Evolutionary conservation across 2,113 vertebrate species (phyloP).

Genomic region (Paratilapia polleni): DNA sequence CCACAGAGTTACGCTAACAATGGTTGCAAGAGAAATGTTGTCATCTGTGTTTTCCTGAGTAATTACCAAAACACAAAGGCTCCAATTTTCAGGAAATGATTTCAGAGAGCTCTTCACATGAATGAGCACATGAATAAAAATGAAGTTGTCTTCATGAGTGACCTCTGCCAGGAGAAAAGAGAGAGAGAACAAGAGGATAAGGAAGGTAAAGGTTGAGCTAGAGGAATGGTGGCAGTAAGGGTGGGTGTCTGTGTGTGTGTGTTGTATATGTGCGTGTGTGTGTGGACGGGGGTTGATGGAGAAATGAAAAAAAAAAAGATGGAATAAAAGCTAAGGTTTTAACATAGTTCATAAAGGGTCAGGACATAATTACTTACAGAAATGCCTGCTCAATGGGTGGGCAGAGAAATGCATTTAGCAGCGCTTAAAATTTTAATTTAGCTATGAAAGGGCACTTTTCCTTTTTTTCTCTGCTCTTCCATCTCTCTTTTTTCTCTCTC

Average conservation of each 20-base stretch:
- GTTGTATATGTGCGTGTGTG: not conserved
- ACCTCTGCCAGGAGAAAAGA: slow-evolving; percentile 51
- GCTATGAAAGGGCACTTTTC: slow-evolving; percentile 51
- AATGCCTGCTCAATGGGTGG: slow-evolving; percentile 64
- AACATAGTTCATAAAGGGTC: slow-evolving; percentile 55
- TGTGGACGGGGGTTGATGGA: not conserved
- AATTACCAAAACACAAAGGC: slow-evolving; percentile 61
- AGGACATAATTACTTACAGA: slow-evolving; percentile 66
- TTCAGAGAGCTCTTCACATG: slow-evolving; percentile 60
- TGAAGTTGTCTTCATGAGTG: slow-evolving; percentile 58
- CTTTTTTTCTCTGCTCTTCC: not conserved
- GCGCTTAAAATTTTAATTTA: slow-evolving; percentile 63
- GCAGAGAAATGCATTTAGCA: slow-evolving; percentile 63
- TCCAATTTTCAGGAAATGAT: slow-evolving; percentile 53
- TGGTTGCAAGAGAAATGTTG: slow-evolving; percentile 37
- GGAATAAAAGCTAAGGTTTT: slow-evolving; percentile 51
- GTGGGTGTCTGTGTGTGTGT: not conserved
- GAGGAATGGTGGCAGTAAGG: not conserved
- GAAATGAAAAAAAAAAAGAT: slow-evolving; percentile 28
- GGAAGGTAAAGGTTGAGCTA: slow-evolving; percentile 18
- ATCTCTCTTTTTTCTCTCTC: slow-evolving; percentile 8
- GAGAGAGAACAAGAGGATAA: not conserved
- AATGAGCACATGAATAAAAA: slow-evolving; percentile 65
- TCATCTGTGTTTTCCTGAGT: slow-evolving; percentile 44
- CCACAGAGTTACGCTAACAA: slow-evolving; percentile 22